Conservation (phyloP, 2,113 vertebrate species). For the Rattus rattus region DNA sequence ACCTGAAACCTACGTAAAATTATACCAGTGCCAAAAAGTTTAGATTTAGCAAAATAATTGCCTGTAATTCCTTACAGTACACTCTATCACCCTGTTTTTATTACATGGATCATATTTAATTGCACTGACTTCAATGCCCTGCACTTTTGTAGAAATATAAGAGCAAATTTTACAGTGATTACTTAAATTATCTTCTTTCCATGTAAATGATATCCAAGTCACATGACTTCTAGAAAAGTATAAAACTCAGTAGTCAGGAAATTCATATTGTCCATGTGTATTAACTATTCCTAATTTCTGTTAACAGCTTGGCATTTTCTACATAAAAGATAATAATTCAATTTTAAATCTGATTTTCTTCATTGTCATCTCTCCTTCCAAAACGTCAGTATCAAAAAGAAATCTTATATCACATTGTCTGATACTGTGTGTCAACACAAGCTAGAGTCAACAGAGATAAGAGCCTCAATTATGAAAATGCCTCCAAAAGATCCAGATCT, state of each 20-base stretch:
- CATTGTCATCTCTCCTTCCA: not conserved
- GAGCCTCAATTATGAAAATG: no score
- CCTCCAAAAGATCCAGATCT: no score
- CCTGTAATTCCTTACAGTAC: not conserved
- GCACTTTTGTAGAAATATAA: not conserved
- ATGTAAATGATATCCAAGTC: not conserved
- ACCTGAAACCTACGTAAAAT: not conserved
- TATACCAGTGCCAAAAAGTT: not conserved
- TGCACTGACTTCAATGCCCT: not conserved
- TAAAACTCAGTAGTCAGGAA: not conserved
- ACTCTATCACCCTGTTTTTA: not conserved
- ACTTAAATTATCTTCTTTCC: not conserved
- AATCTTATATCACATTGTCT: not conserved
- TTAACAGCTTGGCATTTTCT: not conserved
- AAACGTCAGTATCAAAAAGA: not conserved
- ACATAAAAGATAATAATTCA: not conserved
- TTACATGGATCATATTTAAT: not conserved
- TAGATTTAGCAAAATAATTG: not conserved
- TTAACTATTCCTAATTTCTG: not conserved
- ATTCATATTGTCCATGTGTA: not conserved
- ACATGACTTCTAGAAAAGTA: not conserved
- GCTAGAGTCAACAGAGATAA: no score
- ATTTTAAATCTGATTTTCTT: not conserved
- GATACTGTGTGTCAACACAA: no score
- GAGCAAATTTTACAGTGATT: not conserved